These are phyloP conservation scores for Bombus waltoni DNA, from an alignment of 1,140 invertebrate species.

Conservation along the genomic window DNA sequence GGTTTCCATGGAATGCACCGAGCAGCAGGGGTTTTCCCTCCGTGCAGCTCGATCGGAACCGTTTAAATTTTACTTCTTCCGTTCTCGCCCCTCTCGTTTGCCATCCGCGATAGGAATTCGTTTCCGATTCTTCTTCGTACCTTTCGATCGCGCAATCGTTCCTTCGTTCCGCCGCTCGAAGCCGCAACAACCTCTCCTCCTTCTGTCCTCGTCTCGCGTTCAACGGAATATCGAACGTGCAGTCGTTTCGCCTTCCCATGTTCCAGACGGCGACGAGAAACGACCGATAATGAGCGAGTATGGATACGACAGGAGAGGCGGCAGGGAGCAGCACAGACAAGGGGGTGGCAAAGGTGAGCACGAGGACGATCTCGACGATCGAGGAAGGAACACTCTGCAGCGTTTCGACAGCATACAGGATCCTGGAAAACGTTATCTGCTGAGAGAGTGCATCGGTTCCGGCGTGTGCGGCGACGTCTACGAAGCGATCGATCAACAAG, in stretches of 20 bases:
- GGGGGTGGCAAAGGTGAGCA: neutral
- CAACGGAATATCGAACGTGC: neutral
- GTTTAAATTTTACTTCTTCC: slow-evolving; percentile 32
- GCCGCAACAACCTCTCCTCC: no score
- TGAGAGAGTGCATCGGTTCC: slow-evolving; percentile 87
- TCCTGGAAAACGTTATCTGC: slow-evolving; percentile 86
- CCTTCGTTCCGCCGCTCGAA: neutral
- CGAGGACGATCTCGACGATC: slow-evolving; percentile 31
- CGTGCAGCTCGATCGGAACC: slow-evolving; percentile 22
- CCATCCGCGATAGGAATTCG: neutral
- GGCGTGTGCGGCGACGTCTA: slow-evolving; percentile 91
- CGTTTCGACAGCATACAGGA: slow-evolving; percentile 85
- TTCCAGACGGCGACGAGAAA: neutral
- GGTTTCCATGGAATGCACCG: neutral
- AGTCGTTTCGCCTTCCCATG: neutral
- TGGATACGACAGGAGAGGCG: slow-evolving; percentile 49
- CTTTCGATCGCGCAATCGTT: neutral
- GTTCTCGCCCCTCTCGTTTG: neutral
- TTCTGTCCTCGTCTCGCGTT: neutral
- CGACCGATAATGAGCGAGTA: slow-evolving; percentile 68
- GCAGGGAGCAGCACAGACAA: slow-evolving; percentile 7
- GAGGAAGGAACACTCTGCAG: slow-evolving; percentile 63
- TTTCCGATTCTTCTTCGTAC: neutral
- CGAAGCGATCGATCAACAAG: slow-evolving; percentile 88
- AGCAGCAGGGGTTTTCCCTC: neutral